phyloP scores from a whole-genome alignment of 2,888 invertebrate species.

The Eupithecia inturbata region DNA sequence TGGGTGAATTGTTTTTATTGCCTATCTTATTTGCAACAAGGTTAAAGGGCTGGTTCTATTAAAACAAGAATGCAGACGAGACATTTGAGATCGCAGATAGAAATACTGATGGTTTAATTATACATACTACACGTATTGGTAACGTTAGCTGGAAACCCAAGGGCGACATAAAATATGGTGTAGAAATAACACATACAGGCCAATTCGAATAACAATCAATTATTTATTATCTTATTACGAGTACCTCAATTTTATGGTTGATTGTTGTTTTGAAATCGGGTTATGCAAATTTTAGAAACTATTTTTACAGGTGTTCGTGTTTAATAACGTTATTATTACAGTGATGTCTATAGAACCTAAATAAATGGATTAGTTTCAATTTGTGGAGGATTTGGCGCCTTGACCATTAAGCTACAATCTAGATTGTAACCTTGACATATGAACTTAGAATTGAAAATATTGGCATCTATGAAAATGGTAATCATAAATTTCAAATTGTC shows the following conservation, averaged over 20 bases:
- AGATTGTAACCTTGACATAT: too few species aligned
- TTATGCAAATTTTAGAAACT: neutral
- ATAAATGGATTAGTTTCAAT: neutral
- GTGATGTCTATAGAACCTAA: neutral
- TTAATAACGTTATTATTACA: neutral
- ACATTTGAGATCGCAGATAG: conserved; percentile 35
- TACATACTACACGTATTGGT: neutral
- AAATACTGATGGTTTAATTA: conserved; percentile 13
- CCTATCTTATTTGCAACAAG: conserved; percentile 57
- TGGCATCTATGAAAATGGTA: neutral
- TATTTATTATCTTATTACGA: neutral
- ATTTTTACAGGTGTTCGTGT: neutral
- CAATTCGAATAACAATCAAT: neutral
- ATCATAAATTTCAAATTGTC: neutral
- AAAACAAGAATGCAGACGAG: conserved; percentile 54
- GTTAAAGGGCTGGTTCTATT: conserved; percentile 50
- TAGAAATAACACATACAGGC: neutral
- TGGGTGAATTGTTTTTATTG: conserved; percentile 59
- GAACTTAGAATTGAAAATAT: neutral
- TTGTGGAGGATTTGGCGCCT: neutral
- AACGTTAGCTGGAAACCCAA: conserved; percentile 2
- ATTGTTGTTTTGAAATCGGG: conserved; percentile 1
- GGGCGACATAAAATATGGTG: neutral
- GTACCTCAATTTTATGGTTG: neutral
- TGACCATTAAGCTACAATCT: too few species aligned